Conservation (phyloP, 1,140 invertebrate genomes). For the Drosophila prosaltans region DNA sequence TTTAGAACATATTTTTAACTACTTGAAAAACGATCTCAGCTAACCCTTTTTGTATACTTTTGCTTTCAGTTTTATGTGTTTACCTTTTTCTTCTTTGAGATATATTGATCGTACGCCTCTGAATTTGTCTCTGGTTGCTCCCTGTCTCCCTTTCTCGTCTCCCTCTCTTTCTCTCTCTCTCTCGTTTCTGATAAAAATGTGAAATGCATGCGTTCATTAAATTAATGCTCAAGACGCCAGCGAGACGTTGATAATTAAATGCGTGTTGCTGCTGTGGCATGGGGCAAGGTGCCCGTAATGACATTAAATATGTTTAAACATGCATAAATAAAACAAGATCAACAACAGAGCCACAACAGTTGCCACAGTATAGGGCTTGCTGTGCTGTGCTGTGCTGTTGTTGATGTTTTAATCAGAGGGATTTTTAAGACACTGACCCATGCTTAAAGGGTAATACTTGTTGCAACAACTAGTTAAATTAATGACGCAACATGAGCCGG, state of each 20-base stretch:
- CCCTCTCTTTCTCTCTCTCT: not conserved
- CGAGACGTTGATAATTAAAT: conserved; percentile 74
- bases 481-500: conserved; percentile 69
- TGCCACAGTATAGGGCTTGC: not conserved
- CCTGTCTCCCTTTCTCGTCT: too few species aligned
- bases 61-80: not conserved
- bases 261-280: conserved; percentile 64
- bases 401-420: conserved; percentile 77
- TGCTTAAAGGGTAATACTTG: conserved; percentile 47
- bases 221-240: conserved; percentile 66
- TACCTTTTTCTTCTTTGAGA: not conserved
- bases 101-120: not conserved
- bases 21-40: too few species aligned
- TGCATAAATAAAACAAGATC: conserved; percentile 71
- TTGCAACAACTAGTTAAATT: conserved; percentile 78
- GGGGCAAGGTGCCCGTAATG: conserved; percentile 65
- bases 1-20: too few species aligned
- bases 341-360: not conserved
- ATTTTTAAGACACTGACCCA: conserved; percentile 65
- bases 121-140: not conserved
- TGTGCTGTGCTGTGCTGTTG: not conserved
- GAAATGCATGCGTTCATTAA: conserved; percentile 75
- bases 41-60: not conserved
- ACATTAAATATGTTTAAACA: conserved; percentile 82
- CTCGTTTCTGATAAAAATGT: conserved; percentile 67